These are phyloP conservation scores for Hycleus phaleratus DNA, from an alignment of 1,140 invertebrate species.

Conservation along the genomic window DNA sequence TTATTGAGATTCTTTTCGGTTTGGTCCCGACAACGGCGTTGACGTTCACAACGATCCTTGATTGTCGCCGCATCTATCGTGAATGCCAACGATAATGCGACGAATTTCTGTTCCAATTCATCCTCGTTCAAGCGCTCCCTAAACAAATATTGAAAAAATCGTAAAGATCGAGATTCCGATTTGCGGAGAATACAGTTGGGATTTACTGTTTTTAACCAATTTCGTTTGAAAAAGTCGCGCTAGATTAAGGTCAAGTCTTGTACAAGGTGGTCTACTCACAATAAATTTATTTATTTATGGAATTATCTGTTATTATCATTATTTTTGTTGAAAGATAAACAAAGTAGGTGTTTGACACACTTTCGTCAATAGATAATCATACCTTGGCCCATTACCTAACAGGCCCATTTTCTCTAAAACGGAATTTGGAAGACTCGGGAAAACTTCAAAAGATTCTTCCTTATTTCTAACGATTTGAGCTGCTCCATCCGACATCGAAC, in stretches of 20 bases:
- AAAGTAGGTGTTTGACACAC: background rate
- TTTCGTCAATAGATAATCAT: background rate
- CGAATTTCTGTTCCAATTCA: slow-evolving; percentile 38
- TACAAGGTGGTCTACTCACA: background rate
- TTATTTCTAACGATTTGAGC: slow-evolving; percentile 9
- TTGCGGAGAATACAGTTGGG: too few species aligned
- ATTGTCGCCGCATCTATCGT: slow-evolving; percentile 37
- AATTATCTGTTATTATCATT: background rate
- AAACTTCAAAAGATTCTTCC: slow-evolving; percentile 24
- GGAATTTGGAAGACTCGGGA: slow-evolving; percentile 34
- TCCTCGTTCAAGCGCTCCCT: slow-evolving; percentile 35
- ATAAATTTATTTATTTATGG: too few species aligned
- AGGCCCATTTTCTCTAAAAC: slow-evolving; percentile 36
- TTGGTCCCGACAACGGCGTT: slow-evolving; percentile 35
- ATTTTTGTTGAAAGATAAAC: background rate
- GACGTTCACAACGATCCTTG: slow-evolving; percentile 33
- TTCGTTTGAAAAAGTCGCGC: background rate
- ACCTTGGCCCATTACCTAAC: slow-evolving; percentile 25
- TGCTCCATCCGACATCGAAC: slow-evolving; percentile 34
- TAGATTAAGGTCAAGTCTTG: background rate
- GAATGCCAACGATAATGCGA: slow-evolving; percentile 35
- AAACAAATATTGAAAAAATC: slow-evolving; percentile 1
- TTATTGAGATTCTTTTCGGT: slow-evolving; percentile 35
- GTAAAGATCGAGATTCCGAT: background rate
- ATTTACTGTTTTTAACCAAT: too few species aligned